Percentiles rank a stretch among this genome's conserved stretches.
Evolutionary conservation across 2,888 invertebrate species (phyloP).

Genomic region (Eupithecia subumbrata): DNA sequence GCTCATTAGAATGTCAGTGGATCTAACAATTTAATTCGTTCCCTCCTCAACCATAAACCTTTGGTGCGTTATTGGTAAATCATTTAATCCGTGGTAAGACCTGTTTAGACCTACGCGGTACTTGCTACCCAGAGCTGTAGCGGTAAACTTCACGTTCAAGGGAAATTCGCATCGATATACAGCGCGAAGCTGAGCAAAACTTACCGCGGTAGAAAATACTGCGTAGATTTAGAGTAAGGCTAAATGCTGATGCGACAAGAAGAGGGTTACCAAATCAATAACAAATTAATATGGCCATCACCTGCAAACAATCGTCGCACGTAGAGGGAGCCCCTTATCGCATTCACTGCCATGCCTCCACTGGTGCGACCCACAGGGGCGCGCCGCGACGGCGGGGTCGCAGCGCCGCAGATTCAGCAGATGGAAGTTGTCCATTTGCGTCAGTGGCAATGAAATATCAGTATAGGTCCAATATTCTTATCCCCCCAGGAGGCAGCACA

Average conservation of each 20-base stretch:
- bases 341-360: too few species aligned
- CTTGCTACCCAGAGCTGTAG: not conserved
- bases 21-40: slow-evolving; percentile 30
- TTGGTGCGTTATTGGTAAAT: not conserved
- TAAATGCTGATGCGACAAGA: not conserved
- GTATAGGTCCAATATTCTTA: too few species aligned
- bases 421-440: too few species aligned
- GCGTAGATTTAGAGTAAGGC: not conserved
- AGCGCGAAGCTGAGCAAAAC: not conserved
- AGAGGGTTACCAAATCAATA: not conserved
- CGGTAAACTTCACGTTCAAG: not conserved
- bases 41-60: slow-evolving; percentile 46
- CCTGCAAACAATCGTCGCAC: not conserved
- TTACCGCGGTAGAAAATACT: not conserved
- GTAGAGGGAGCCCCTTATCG: too few species aligned
- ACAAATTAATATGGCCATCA: not conserved
- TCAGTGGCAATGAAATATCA: too few species aligned
- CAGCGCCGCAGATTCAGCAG: too few species aligned
- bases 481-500: too few species aligned
- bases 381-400: too few species aligned
- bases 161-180: not conserved
- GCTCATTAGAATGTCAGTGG: slow-evolving; percentile 22
- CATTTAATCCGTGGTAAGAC: not conserved
- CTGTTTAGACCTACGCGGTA: not conserved
- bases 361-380: too few species aligned